Conservation (phyloP, 2,797 vertebrate genomes). For the Linurgus olivaceus region DNA sequence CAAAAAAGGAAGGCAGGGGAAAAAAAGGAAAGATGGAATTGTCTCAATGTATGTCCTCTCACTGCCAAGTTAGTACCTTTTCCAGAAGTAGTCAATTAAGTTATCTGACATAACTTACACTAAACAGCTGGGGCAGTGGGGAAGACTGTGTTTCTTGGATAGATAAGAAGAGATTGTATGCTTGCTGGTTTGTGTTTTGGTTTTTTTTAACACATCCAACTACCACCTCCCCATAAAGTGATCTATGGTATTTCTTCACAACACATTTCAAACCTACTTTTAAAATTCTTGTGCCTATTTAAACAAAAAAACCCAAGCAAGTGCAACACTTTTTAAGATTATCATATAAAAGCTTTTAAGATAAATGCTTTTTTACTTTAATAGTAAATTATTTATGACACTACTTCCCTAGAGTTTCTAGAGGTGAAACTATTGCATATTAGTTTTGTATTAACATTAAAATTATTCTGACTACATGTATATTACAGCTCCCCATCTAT, state of each 20-base stretch:
- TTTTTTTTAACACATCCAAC: neutral
- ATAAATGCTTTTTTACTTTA: neutral
- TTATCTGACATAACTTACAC: neutral
- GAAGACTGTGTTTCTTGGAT: neutral
- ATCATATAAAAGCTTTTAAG: neutral
- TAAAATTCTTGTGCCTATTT: neutral
- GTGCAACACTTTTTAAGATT: neutral
- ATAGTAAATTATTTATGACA: neutral
- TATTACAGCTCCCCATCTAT: neutral
- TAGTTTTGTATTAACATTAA: neutral
- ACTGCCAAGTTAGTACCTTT: neutral
- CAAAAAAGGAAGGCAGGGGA: fast-evolving
- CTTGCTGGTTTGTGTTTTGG: neutral
- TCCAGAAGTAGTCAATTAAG: neutral
- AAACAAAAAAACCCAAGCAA: neutral
- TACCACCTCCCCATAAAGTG: neutral
- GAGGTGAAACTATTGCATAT: neutral
- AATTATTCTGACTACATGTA: neutral
- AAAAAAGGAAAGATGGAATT: neutral
- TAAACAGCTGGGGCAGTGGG: neutral
- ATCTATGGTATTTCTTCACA: neutral
- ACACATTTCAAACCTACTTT: neutral
- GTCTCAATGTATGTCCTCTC: neutral
- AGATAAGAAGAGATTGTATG: neutral
- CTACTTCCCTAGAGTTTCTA: neutral